Base-by-base conservation (phyloP, 2,888 invertebrate genomes). In the Hirtodrosophila confusa region DNA sequence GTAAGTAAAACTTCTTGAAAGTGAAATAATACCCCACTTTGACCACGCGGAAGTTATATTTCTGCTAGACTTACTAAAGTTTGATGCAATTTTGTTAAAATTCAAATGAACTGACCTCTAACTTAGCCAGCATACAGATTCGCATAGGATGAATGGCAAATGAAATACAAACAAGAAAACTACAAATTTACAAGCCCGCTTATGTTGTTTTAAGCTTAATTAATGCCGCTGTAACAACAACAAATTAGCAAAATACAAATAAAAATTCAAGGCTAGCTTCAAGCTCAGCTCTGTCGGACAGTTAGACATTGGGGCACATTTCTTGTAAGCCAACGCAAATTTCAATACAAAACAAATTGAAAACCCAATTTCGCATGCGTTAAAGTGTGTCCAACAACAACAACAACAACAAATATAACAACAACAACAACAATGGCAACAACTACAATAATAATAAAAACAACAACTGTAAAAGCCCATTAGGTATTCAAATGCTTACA, bases 401-500 rank as follows among this genome's bases (percentile, higher is more conserved):
- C 4, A 40, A 48, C 31, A 50, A 53, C 12, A 49, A 45, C 3
- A 31, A 6, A n/a, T n/a, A n/a, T n/a, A 40, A 48, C 31, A 50
- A 53, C 12, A 49, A 45, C 3, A 31, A 6, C 5, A 65, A 54
- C 9, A 64, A 51, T 29, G 53, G 7, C 10, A 50, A 43, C 17
- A 48, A 36, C 10, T 51, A 31, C 8, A 47, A 47, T 3, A 11
- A 47, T 3, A 11, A 48, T 40, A 47, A 39, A 43, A 64, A 50
- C 58, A 71, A 57, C 64, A 61, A 70, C 27, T 64, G 57, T 63
- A 60, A 69, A 56, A 44, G 48, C 36, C 44, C 44, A 67, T 82
- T 80, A 86, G 75, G 64, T 80, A 82, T 82, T 84, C 82, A 86
- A 83, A 78, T 77, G 80, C 68, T 84, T 85, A 86, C 86, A 87